These are phyloP conservation scores for Sciurus carolinensis DNA, from an alignment of 2,797 vertebrate species.

Conservation along the genomic window DNA sequence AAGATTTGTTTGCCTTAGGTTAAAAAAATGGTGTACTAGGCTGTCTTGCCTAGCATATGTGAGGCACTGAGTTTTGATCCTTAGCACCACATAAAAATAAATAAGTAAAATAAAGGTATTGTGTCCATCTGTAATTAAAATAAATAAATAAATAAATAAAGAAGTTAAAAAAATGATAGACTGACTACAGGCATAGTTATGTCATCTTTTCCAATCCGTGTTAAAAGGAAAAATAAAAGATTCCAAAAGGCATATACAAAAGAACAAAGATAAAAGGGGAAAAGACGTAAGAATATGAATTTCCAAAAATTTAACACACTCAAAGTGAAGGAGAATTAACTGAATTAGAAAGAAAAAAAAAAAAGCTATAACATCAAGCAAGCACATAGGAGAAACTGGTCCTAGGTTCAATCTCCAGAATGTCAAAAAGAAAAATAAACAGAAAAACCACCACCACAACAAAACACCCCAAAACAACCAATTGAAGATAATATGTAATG, in stretches of 20 bases:
- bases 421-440: neutral
- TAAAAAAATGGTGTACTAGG: slow-evolving; percentile 43
- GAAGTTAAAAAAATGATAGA: neutral
- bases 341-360: neutral
- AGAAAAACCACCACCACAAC: too few species aligned
- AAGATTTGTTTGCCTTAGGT: slow-evolving; percentile 36
- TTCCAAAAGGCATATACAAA: slow-evolving; percentile 16
- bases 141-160: too few species aligned
- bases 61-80: too few species aligned
- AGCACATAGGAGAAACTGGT: neutral
- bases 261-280: slow-evolving; percentile 19
- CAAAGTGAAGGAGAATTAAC: neutral
- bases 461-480: neutral
- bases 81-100: too few species aligned
- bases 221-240: slow-evolving; percentile 35
- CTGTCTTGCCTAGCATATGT: too few species aligned
- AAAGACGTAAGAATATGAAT: neutral
- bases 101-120: too few species aligned
- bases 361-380: neutral
- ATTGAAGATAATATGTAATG: neutral
- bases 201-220: slow-evolving; percentile 1
- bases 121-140: too few species aligned
- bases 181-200: slow-evolving; percentile 39
- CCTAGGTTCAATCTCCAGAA: neutral
- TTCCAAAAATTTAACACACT: slow-evolving; percentile 12